Conservation (phyloP, 2,888 invertebrate species). For the Lasioglossum morio region DNA sequence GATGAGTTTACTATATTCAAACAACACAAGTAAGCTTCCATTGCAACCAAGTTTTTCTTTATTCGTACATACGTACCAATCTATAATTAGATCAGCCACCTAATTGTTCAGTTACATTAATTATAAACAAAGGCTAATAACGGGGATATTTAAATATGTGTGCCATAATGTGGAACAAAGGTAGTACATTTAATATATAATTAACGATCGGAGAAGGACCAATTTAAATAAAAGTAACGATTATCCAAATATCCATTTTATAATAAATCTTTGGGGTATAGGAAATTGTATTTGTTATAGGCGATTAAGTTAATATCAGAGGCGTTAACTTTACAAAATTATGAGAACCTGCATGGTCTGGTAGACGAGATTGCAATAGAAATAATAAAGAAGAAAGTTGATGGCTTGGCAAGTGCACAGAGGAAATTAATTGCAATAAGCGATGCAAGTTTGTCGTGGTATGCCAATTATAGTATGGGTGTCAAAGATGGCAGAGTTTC, state of each 20-base stretch:
- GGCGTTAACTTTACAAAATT: slow-evolving; percentile 83
- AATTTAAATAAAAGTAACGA: background rate
- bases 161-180: background rate
- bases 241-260: background rate
- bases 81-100: too few relatives aligned
- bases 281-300: slow-evolving; percentile 74
- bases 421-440: slow-evolving; percentile 65
- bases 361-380: slow-evolving; percentile 82
- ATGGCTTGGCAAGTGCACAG: slow-evolving; percentile 63
- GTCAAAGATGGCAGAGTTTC: background rate
- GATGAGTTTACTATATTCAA: background rate
- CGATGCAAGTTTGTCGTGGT: slow-evolving; percentile 28
- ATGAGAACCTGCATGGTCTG: slow-evolving; percentile 82
- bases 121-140: background rate
- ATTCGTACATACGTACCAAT: background rate
- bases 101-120: background rate
- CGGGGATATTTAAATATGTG: background rate
- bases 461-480: slow-evolving; percentile 36
- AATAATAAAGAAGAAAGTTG: slow-evolving; percentile 81
- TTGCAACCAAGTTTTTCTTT: background rate
- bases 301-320: slow-evolving; percentile 83
- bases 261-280: background rate
- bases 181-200: background rate
- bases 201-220: background rate
- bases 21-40: background rate